These are phyloP conservation scores for Oncorhynchus nerka DNA, from an alignment of 2,113 vertebrate genomes.

Conservation along the genomic window DNA sequence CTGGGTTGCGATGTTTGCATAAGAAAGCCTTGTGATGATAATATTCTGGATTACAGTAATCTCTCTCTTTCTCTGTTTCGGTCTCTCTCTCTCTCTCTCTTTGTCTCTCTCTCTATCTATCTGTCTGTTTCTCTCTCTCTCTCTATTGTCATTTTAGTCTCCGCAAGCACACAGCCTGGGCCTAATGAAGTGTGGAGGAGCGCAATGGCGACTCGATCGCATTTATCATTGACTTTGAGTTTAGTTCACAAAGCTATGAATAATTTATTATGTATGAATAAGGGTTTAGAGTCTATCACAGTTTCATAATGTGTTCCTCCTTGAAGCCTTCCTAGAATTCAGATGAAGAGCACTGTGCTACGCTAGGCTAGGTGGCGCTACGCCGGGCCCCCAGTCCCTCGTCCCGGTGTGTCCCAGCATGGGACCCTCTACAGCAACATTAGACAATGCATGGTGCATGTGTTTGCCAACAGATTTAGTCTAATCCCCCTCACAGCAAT, in stretches of 20 bases:
- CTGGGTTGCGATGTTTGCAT: no score
- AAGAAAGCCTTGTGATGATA: no score
- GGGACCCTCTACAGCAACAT: neutral
- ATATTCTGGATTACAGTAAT: neutral
- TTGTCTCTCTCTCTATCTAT: conserved; percentile 22
- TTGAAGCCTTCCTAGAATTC: conserved; percentile 65
- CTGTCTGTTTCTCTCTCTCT: conserved; percentile 9
- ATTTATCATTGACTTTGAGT: conserved; percentile 74
- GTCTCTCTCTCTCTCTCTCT: conserved; percentile 14
- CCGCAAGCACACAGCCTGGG: conserved; percentile 35
- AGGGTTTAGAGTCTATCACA: conserved; percentile 66
- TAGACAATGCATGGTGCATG: neutral
- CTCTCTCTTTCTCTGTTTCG: conserved; percentile 6
- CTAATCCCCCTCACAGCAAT: conserved; percentile 25
- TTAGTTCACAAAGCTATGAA: conserved; percentile 69
- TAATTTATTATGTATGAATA: conserved; percentile 74
- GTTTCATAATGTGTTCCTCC: conserved; percentile 68
- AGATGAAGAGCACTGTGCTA: conserved; percentile 40
- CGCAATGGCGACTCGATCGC: conserved; percentile 51
- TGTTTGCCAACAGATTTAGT: conserved; percentile 40
- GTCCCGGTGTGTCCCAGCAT: neutral
- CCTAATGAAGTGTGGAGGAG: conserved; percentile 71
- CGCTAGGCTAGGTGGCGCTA: conserved; percentile 2
- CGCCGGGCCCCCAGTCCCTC: neutral
- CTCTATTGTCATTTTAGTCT: conserved; percentile 55